Percentiles rank a stretch among this genome's conserved stretches.
phyloP scores from a whole-genome alignment of 1,140 invertebrate species.

The Sinella curviseta region DNA sequence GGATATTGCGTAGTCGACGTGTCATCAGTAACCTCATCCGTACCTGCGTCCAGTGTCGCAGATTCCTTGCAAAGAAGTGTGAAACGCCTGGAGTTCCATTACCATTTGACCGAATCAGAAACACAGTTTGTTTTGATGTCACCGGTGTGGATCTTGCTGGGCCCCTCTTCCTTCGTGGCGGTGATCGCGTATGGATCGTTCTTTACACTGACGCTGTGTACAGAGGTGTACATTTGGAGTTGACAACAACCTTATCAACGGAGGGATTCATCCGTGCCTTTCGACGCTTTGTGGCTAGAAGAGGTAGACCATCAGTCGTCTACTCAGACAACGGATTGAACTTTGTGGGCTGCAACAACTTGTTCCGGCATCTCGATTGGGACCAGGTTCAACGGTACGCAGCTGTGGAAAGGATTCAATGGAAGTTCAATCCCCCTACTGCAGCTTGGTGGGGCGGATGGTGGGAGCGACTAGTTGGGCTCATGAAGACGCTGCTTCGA shows the following conservation, averaged over 20 bases:
- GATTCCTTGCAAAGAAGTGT: neutral
- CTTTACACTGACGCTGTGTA: constrained; percentile 54
- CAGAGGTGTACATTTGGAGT: constrained; percentile 55
- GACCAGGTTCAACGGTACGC: neutral
- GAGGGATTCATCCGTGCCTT: neutral
- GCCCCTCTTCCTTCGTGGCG: constrained; percentile 49
- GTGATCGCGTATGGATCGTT: constrained; percentile 51
- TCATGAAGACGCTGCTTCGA: constrained; percentile 43
- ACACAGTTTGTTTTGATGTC: constrained; percentile 48
- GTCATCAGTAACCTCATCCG: neutral
- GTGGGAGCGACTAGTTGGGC: constrained; percentile 51
- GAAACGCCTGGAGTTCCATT: neutral
- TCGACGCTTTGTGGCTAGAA: neutral
- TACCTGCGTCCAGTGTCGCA: neutral
- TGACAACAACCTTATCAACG: neutral
- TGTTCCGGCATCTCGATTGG: neutral
- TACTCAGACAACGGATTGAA: constrained; percentile 24
- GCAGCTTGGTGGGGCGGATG: constrained; percentile 53
- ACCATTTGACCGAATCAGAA: neutral
- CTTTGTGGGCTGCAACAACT: constrained; percentile 6
- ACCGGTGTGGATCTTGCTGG: constrained; percentile 52
- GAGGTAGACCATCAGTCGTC: neutral
- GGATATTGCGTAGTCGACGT: neutral
- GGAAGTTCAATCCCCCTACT: constrained; percentile 47
- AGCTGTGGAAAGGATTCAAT: constrained; percentile 22